phyloP scores from a whole-genome alignment of 2,888 invertebrate species.

The Unio delphinus region DNA sequence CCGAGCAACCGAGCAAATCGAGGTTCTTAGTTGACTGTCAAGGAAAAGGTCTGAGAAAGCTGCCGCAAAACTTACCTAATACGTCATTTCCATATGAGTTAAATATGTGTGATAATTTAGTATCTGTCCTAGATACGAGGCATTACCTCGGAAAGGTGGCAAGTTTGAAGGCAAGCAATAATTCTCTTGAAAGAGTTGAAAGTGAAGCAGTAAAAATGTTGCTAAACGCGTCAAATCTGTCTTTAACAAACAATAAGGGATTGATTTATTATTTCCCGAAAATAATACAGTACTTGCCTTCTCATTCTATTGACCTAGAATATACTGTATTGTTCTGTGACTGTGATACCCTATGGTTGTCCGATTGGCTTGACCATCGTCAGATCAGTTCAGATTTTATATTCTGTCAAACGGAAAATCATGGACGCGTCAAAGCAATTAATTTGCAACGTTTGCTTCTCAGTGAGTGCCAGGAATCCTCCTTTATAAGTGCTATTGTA shows the following conservation, averaged over 20 bases:
- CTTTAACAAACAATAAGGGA: not conserved
- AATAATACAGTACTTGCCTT: slow-evolving; percentile 2
- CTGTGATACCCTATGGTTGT: slow-evolving; percentile 1
- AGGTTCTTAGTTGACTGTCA: slow-evolving; percentile 11
- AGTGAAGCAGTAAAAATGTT: too few species aligned
- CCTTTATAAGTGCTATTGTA: too few species aligned
- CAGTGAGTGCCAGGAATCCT: too few species aligned
- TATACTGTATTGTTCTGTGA: slow-evolving; percentile 6
- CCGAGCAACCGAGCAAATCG: slow-evolving; percentile 9
- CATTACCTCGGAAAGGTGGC: not conserved
- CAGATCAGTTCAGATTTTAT: not conserved
- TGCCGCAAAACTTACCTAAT: slow-evolving; percentile 3
- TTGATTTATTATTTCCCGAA: slow-evolving; percentile 3
- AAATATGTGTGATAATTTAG: slow-evolving; percentile 3
- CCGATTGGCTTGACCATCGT: not conserved
- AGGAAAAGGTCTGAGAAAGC: not conserved
- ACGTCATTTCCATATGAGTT: not conserved
- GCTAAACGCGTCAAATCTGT: too few species aligned
- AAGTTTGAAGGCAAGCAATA: slow-evolving; percentile 1
- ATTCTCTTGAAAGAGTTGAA: not conserved
- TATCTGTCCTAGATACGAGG: slow-evolving; percentile 2
- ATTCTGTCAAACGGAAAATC: too few species aligned
- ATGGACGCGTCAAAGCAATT: too few species aligned
- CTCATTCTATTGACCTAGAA: slow-evolving; percentile 3
- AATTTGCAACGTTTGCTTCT: too few species aligned